Conservation (phyloP, 2,888 invertebrate species). For the Hartigia nigra region DNA sequence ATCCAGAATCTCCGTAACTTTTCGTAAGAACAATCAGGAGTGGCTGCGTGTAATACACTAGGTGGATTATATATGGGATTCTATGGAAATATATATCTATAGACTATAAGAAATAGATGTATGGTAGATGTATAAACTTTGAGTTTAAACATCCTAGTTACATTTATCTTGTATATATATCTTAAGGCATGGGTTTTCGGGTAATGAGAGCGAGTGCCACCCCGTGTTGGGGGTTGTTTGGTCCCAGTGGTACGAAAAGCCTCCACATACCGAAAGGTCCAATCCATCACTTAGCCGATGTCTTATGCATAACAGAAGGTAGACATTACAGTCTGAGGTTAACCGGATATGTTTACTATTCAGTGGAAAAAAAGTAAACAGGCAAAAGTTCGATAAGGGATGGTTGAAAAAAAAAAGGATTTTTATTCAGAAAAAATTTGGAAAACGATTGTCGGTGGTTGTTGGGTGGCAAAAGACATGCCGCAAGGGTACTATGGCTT, state of each 20-base stretch:
- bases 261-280: conserved; percentile 38
- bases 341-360: not conserved
- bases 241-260: conserved; percentile 37
- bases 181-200: conserved; percentile 29
- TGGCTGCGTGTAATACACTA: not conserved
- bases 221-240: conserved; percentile 41
- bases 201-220: conserved; percentile 44
- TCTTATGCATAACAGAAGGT: conserved; percentile 25
- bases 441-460: not conserved
- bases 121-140: not conserved
- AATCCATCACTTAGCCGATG: conserved; percentile 32
- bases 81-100: no score
- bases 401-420: not conserved
- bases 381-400: not conserved
- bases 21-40: not conserved
- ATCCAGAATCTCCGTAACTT: not conserved
- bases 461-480: not conserved
- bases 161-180: conserved; percentile 14
- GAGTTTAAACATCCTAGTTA: not conserved
- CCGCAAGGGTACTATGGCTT: not conserved
- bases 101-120: not conserved
- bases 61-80: not conserved
- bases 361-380: not conserved
- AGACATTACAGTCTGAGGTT: conserved; percentile 10
- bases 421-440: not conserved